Percentiles rank a stretch among this genome's conserved stretches.
These are phyloP conservation scores for Pachydiplax longipennis DNA, from an alignment of 2,888 invertebrate species.

Conservation along the genomic window DNA sequence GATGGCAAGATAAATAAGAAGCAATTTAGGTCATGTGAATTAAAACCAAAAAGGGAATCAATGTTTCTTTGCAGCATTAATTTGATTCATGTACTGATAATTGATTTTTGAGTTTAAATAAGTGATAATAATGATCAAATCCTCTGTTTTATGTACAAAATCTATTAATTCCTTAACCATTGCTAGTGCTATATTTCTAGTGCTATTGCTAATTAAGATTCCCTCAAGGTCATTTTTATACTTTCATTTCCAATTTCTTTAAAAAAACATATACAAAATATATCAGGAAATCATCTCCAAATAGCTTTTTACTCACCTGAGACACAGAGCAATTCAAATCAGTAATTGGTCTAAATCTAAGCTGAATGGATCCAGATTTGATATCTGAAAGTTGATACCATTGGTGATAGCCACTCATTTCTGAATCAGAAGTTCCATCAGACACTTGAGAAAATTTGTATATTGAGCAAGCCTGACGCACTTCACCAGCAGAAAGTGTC, in stretches of 20 bases:
- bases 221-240: not conserved
- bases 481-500: conserved; percentile 60
- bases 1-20: no score
- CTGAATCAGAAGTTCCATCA: not conserved
- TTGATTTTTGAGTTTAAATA: no score
- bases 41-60: no score
- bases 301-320: not conserved
- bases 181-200: no score
- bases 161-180: no score
- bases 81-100: no score
- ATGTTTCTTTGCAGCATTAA: no score
- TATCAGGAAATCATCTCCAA: not conserved
- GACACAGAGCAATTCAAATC: conserved; percentile 12
- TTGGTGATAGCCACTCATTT: conserved; percentile 56
- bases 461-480: conserved; percentile 60
- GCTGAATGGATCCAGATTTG: conserved; percentile 58
- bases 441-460: conserved; percentile 33
- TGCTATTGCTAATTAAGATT: no score
- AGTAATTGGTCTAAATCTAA: conserved; percentile 32
- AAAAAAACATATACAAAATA: not conserved
- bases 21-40: no score
- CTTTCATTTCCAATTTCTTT: not conserved
- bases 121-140: no score
- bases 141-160: no score
- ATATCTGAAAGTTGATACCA: conserved; percentile 62